Percentiles rank a stretch among this genome's conserved stretches.
Evolutionary conservation across 2,888 invertebrate species (phyloP).

Genomic region (Cataglyphis altisquamis): DNA sequence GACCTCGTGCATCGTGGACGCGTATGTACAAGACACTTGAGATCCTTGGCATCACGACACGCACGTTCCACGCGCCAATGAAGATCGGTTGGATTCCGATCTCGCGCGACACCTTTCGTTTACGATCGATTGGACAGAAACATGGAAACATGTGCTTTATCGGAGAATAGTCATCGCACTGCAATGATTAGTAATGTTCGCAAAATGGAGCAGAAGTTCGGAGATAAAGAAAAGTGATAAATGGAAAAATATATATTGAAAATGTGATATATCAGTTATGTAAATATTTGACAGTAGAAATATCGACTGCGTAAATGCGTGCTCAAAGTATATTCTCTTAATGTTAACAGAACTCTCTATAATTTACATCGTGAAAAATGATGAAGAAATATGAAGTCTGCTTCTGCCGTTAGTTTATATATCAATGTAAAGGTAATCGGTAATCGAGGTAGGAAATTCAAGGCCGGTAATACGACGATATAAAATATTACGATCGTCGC

Average conservation of each 20-base stretch:
- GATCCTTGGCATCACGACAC: slow-evolving; percentile 76
- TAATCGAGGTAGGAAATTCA: slow-evolving; percentile 26
- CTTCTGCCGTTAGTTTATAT: slow-evolving; percentile 6
- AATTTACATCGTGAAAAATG: slow-evolving; percentile 4
- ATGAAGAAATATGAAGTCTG: not conserved
- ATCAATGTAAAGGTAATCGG: not conserved
- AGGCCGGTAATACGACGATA: slow-evolving; percentile 7
- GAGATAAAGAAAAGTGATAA: not conserved
- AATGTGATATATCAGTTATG: not conserved
- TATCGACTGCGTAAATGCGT: not conserved
- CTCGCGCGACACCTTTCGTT: slow-evolving; percentile 16
- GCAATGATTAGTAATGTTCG: not conserved
- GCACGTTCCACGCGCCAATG: slow-evolving; percentile 37
- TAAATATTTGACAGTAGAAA: not conserved
- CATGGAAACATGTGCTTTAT: slow-evolving; percentile 3
- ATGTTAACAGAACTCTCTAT: not conserved
- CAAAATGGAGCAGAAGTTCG: not conserved
- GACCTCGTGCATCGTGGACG: slow-evolving; percentile 59
- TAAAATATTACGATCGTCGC: slow-evolving; percentile 37
- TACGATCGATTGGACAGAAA: slow-evolving; percentile 22
- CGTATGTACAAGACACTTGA: slow-evolving; percentile 71
- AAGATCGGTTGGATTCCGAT: slow-evolving; percentile 50
- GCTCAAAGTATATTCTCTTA: not conserved
- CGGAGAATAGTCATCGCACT: not conserved
- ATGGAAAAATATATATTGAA: not conserved